Conservation (phyloP, 2,797 vertebrate genomes). For the Phrynocephalus vlangalii region DNA sequence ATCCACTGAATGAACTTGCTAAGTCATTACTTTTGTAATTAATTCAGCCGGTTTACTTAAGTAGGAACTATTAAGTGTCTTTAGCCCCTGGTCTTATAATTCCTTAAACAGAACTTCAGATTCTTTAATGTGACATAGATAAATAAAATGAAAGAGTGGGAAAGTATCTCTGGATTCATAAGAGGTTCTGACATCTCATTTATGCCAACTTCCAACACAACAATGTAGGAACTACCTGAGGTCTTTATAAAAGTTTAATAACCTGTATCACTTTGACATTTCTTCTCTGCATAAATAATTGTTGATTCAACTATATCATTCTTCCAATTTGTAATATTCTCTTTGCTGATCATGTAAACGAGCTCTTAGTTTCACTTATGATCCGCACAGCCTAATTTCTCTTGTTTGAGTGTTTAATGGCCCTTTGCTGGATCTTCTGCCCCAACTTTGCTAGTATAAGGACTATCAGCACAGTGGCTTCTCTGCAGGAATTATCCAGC, state of each 20-base stretch:
- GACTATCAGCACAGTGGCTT: background rate
- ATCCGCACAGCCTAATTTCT: background rate
- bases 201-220: background rate
- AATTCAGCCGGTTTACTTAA: too few relatives aligned
- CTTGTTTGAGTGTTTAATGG: conserved; percentile 3
- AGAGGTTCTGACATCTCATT: background rate
- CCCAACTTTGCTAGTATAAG: conserved; percentile 8
- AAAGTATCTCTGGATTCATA: background rate
- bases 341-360: conserved; percentile 15
- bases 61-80: too few relatives aligned
- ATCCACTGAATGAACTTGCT: too few relatives aligned
- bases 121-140: background rate
- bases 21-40: too few relatives aligned
- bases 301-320: background rate
- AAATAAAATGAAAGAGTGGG: background rate
- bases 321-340: background rate
- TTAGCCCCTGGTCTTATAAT: background rate
- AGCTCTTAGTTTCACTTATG: conserved; percentile 5
- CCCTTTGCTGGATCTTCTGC: background rate
- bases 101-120: background rate
- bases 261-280: background rate
- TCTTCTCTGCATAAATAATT: background rate
- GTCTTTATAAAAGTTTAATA: background rate
- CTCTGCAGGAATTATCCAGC: background rate
- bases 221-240: background rate